Evolutionary conservation across 2,888 invertebrate genomes (phyloP), one percentile per base, ranked within the genome.

Genomic region (Anthrax anthrax): DNA sequence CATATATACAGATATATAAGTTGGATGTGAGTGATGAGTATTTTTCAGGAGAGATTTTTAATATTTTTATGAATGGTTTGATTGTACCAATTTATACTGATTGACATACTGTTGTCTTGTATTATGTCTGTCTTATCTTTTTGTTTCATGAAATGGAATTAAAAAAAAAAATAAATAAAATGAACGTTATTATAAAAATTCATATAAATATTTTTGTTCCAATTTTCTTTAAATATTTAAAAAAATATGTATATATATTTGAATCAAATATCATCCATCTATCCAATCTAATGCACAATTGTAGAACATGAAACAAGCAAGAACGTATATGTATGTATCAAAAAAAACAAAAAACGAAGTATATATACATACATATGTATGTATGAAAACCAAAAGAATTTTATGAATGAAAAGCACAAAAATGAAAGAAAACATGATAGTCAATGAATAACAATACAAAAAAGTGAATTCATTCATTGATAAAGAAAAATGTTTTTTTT

Each of bases 41-140:
- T 32, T 42, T 18, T 18, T n/a, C n/a, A n/a, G n/a, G n/a, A 13
- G 18, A 32, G 12, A 12, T 32, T 23, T 23, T 23, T 23, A 6
- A 23, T 23, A 23, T 37, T 42, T 19, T 38, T 41, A 16, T 39
- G 46, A 39, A 42, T 46, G 46, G 39, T 18, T n/a, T n/a, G n/a
- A n/a, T n/a, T n/a, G n/a, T n/a, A n/a, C n/a, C n/a, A n/a, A n/a
- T n/a, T n/a, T n/a, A n/a, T 27, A 18, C 36, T 32, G 46, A 42
- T 46, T 42, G 32, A 42, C 37, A 34, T 46, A 29, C 38, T 39
- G 37, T 42, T 46, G 46, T 46, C 37, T 39, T 23, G 38, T 42
- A 19, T 32, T 2, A 12, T 32, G 3, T 12, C 13, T n/a, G 38
- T 42, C 32, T 32, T 2, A 12, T 32, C 12, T 12, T 12, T n/a